Evolutionary conservation across 1,140 invertebrate genomes (phyloP), one percentile per base, ranked within the genome.

Genomic region (Rhyzopertha dominica): DNA sequence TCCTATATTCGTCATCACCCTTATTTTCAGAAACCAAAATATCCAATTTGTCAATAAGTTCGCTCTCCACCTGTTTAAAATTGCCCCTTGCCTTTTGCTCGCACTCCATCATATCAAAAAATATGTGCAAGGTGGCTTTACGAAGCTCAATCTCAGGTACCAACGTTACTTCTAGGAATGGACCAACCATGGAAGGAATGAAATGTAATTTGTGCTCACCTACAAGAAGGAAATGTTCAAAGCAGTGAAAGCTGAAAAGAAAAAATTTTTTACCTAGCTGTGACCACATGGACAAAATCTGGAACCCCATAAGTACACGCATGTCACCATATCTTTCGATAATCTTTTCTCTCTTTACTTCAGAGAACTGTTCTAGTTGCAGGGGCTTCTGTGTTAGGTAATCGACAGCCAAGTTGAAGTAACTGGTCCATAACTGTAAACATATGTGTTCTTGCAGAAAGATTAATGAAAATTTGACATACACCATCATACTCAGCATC

Each of bases 91-190:
- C 76, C 47, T 81, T 77, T 45, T 92, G 84, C 62, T 98, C 95
- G 61, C 85, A 90, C 50, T 94, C 87, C 87, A 98, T 95, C 82
- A 98, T 92, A 61, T 97, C 92, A 61, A 95, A 97, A 58, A 98
- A 92, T 19, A 97, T 93, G 7, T 90, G 87, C 12, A 98, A 74
- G 0, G 93, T 96, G 0, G 90, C 88, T 60, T 92, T 88, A 4
- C 94, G 74, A 12, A 98, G 65, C 55, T 90, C 85, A 43, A 79
- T 79, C 62, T 95, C 90, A 0, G 90, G 89, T 13, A 97, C 89
- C 13, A 97, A 69, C 0, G 92, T 67, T 12, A 98, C 90, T 72
- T 98, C 92, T 9, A 98, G 72, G 56, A 98, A 85, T 0, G 91
- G 90, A 2, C 93, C 91, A 5, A 98, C 92, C 78, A 97, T 86